Evolutionary conservation across 2,797 vertebrate genomes (phyloP).

Genomic region (Takifugu ocellatus): DNA sequence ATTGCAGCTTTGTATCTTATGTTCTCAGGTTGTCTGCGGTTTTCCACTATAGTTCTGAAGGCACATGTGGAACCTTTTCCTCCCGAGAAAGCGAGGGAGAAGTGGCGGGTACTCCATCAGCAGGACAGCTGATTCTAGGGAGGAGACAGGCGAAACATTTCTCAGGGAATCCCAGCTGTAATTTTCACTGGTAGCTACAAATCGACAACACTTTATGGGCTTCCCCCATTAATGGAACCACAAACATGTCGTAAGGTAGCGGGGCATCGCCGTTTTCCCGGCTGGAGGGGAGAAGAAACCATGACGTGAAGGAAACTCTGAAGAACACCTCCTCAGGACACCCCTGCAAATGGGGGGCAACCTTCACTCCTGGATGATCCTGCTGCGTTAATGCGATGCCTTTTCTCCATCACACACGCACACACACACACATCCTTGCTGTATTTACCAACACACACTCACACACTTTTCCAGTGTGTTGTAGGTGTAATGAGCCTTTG

Average conservation of each 20-base stretch:
- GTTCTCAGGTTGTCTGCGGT: constrained; percentile 8
- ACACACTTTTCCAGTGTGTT: constrained; percentile 42
- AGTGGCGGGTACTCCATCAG: constrained; percentile 35
- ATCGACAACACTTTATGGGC: constrained; percentile 62
- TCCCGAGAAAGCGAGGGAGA: constrained; percentile 10
- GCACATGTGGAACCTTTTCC: constrained; percentile 30
- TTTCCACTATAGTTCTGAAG: constrained; percentile 20
- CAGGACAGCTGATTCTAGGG: constrained; percentile 12
- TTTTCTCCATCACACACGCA: constrained; percentile 10
- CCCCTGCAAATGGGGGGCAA: constrained; percentile 34
- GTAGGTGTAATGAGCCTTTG: constrained; percentile 27
- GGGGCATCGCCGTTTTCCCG: constrained; percentile 34
- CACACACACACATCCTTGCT: constrained; percentile 1
- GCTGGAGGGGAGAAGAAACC: constrained; percentile 59
- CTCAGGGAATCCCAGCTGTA: constrained; percentile 61
- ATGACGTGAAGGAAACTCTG: constrained; percentile 72
- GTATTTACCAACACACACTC: constrained; percentile 14
- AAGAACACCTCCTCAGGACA: constrained; percentile 50
- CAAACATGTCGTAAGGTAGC: constrained; percentile 52
- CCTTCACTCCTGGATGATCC: constrained; percentile 39
- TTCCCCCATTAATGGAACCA: constrained; percentile 56
- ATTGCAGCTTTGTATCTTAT: not conserved
- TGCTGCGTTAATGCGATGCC: constrained; percentile 57
- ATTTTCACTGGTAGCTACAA: constrained; percentile 55
- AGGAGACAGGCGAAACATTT: constrained; percentile 40